Evolutionary conservation across 2,113 vertebrate genomes (phyloP), one percentile per base, ranked within the genome.

Genomic region (Bombycilla garrulus): DNA sequence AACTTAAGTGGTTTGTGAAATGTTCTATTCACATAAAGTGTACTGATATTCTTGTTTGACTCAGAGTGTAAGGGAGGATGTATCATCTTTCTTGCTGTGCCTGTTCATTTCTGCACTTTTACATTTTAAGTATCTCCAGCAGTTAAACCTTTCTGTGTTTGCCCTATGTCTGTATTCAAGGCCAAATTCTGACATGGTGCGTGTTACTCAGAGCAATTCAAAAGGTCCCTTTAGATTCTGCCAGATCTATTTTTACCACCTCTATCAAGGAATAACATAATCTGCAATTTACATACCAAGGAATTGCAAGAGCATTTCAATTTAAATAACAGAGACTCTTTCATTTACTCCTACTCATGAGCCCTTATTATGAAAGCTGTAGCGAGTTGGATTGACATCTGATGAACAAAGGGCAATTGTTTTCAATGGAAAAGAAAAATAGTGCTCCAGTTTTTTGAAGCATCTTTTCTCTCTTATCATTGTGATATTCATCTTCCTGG

Each of bases 351-450:
- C 93, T 96, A 95, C 94, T 94, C 79, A 48, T 44, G 48, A 92
- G 66, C 78, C 67, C 89, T 90, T 95, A 70, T 95, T 94, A 95
- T 91, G 64, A 92, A 96, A 96, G 79, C 67, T 81, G 47, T 54
- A 91, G 54, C 0, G 1, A 80, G 54, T 60, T 84, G 74, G 74
- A 96, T 76, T 96, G 93, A 80, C 79, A 64, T 88, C 88, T 92
- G 79, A 80, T 90, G 90, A 96, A 95, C 79, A 96, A 94, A 95
- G 93, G 93, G 35, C 79, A 95, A 86, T 94, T 96, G 90, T 96
- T 93, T 97, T 87, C 74, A 83, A 36, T 9, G 0, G 64, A 94
- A 88, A 95, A 94, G 81, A 95, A 91, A 74, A 93, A 93, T 92
- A 86, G 61, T 47, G n/a, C 51, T 95, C 69, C 94, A 81, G 38